Conservation (phyloP, 23 tunicate species). For the Phallusia fumigata region DNA sequence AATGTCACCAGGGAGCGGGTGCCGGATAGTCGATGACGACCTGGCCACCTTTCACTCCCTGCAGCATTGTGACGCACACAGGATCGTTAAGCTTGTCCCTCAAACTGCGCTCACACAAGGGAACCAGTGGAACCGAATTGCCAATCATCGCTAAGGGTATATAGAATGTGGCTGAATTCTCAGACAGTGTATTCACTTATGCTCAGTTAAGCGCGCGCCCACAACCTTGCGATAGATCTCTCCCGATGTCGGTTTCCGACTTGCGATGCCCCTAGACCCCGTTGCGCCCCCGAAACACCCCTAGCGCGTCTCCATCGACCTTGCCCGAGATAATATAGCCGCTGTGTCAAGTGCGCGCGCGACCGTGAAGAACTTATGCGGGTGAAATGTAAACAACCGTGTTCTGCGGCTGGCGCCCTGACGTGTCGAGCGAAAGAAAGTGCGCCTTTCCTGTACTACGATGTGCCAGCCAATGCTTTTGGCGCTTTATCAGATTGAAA, state of each 20-base stretch:
- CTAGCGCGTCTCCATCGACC: neutral
- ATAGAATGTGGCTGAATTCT: no score
- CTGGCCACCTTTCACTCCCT: neutral
- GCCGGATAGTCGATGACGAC: conserved; percentile 5
- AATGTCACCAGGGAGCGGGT: neutral
- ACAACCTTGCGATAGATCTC: neutral
- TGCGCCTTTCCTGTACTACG: no score
- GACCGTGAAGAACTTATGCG: neutral
- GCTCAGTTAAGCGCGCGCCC: no score
- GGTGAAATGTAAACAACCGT: neutral
- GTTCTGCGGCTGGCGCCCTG: neutral
- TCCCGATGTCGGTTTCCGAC: conserved; percentile 10
- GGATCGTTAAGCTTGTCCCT: neutral
- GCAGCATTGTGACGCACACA: neutral
- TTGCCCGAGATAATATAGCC: neutral
- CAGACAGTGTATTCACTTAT: no score
- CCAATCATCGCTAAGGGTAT: no score
- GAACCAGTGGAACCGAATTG: no score
- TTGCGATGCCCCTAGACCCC: neutral
- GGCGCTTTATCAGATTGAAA: no score
- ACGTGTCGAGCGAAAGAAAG: no score
- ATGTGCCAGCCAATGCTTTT: no score
- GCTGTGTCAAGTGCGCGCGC: neutral
- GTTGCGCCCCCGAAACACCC: neutral
- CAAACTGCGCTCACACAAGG: neutral